These are phyloP conservation scores for Tetramorium parvispinum DNA, from an alignment of 1,140 invertebrate genomes.

Conservation along the genomic window DNA sequence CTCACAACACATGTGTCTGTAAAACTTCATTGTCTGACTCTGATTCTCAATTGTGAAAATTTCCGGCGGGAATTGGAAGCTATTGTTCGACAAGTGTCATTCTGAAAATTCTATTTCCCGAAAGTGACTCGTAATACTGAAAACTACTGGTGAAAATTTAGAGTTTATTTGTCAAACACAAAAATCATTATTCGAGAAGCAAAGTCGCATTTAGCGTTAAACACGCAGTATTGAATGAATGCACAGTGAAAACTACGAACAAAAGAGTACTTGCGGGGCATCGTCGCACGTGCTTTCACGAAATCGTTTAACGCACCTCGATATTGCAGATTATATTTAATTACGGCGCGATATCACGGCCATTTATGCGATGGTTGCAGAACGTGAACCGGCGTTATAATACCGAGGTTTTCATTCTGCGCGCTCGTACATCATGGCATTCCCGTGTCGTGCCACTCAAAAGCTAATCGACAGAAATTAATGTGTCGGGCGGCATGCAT, in stretches of 20 bases:
- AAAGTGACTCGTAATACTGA: not conserved
- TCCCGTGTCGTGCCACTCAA: constrained; percentile 61
- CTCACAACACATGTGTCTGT: not conserved
- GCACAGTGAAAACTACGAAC: not conserved
- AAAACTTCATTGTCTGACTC: constrained; percentile 3
- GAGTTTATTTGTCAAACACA: not conserved
- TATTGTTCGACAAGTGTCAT: constrained; percentile 7
- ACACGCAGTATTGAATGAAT: not conserved
- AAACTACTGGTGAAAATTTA: not conserved
- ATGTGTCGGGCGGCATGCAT: constrained; percentile 43
- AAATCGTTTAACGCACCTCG: not conserved
- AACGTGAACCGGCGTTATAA: constrained; percentile 52
- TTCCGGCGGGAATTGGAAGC: constrained; percentile 3
- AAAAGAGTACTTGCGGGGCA: not conserved
- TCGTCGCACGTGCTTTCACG: not conserved
- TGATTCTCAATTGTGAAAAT: constrained; percentile 16
- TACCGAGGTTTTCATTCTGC: constrained; percentile 55
- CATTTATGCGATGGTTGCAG: constrained; percentile 4
- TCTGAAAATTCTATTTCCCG: constrained; percentile 22
- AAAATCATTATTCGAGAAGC: not conserved
- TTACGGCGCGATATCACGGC: constrained; percentile 3
- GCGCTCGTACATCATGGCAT: constrained; percentile 60
- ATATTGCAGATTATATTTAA: constrained; percentile 60
- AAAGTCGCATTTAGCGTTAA: not conserved
- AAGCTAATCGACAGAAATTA: constrained; percentile 71